A percentile compares a stretch with the other conserved stretches of the same genome.
Evolutionary conservation across 2,797 vertebrate species (phyloP).

Genomic region (Tolypeutes matacus): DNA sequence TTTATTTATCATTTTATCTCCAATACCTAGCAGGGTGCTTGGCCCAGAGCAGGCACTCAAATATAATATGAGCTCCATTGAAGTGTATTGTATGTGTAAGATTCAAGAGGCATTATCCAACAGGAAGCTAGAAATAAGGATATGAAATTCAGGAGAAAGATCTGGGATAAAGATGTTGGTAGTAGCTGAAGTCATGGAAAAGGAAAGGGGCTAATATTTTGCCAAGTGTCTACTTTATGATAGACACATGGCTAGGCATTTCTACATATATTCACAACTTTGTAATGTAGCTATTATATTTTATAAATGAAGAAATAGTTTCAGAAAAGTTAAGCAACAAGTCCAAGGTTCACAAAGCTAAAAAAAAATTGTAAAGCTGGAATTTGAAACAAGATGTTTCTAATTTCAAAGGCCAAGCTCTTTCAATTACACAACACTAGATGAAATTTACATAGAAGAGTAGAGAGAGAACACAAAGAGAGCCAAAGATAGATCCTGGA

Average conservation of each 20-base stretch:
- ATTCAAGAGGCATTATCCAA: conserved; percentile 8
- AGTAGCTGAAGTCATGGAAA: conserved; percentile 39
- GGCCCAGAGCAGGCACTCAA: neutral
- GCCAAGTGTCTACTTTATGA: neutral
- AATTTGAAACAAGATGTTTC: conserved; percentile 62
- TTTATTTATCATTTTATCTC: conserved; percentile 53
- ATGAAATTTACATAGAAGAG: neutral
- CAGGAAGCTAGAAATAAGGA: conserved; percentile 32
- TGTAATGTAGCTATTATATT: neutral
- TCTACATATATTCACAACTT: neutral
- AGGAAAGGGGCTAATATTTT: conserved; percentile 35
- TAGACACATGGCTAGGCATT: neutral
- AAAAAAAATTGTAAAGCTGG: conserved; percentile 20
- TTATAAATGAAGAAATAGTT: conserved; percentile 46
- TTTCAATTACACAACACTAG: conserved; percentile 8
- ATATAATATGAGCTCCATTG: conserved; percentile 29
- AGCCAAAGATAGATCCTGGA: neutral
- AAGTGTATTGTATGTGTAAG: neutral
- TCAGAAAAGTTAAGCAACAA: conserved; percentile 48
- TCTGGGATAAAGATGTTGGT: neutral
- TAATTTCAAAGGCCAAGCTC: conserved; percentile 19
- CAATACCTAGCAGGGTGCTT: neutral
- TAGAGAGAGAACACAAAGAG: neutral
- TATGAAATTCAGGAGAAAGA: neutral
- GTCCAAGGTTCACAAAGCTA: conserved; percentile 57